Base-by-base conservation (phyloP, 2,113 vertebrate genomes). In the Eurystomus gularis region DNA sequence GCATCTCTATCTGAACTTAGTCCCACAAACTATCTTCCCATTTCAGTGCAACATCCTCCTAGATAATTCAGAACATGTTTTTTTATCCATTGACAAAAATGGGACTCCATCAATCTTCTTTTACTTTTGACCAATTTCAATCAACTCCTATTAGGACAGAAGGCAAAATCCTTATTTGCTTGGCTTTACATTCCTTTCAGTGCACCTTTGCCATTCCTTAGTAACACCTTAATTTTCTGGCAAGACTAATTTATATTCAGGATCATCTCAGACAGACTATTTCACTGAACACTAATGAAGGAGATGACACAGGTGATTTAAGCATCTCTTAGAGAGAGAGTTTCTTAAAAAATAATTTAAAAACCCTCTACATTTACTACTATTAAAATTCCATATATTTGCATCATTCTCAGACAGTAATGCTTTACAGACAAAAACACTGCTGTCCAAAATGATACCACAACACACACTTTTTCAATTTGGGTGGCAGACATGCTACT, bases 211-310 rank as follows among this genome's bases (percentile, higher is more conserved):
- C n/a, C 10, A 52, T 72, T 80, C 28, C 66, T 88, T 83, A 46
- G 29, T 79, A 96, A 94, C 37, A 96, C 15, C 44, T 95, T 95
- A 72, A 58, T 69, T 82, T 69, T 11, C 35, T 93, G 61, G 89
- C 72, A 81, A 84, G 39, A 64, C 54, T 76, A 93, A 91, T 97
- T 94, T 85, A 72, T 87, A 71, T 55, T 92, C 29, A 93, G 65
- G 81, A 78, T 14, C 62, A 90, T 37, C 29, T 88, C 80, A 93
- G 75, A 88, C 33, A 60, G 95, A 66, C 16, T 70, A 37, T 94
- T 96, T 96, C 42, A 95, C n/a, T 90, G 64, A 94, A 68, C 61
- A 60, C 90, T 88, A 96, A 78, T 90, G 35, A 80, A 78, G 28
- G 28, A 81, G 28, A 71, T 90, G 84, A 94, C 95, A 97, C 55